phyloP scores from a whole-genome alignment of 2,797 vertebrate genomes.

The Holocentrus rufus region DNA sequence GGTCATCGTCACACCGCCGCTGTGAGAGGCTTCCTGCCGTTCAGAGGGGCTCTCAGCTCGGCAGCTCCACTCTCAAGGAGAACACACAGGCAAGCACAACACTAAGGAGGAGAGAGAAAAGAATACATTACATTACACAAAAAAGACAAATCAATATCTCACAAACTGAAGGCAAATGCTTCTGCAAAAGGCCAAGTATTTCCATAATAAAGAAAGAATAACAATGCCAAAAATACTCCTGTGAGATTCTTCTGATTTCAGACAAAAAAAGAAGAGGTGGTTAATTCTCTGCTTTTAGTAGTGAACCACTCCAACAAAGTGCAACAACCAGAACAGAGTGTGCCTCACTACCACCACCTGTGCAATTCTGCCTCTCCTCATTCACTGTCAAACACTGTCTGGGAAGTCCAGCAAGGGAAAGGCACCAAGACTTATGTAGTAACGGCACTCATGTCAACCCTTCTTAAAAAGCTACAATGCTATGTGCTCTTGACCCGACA shows the following conservation, averaged over 20 bases:
- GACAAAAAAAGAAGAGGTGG: not conserved
- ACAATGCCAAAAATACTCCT: not conserved
- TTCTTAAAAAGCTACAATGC: conserved; percentile 19
- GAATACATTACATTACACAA: not conserved
- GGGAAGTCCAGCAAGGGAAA: not conserved
- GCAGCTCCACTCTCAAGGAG: conserved; percentile 73
- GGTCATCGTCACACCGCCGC: conserved; percentile 88
- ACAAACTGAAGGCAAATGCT: not conserved
- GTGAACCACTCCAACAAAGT: not conserved
- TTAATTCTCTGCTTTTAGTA: conserved; percentile 5
- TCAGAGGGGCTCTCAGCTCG: conserved; percentile 74
- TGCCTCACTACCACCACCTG: conserved; percentile 21
- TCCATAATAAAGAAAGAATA: not conserved
- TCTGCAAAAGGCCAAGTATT: not conserved
- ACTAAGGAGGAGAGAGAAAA: conserved; percentile 43
- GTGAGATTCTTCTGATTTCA: not conserved
- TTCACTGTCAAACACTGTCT: conserved; percentile 22
- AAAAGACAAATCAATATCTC: conserved; percentile 3
- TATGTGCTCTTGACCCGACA: conserved; percentile 20
- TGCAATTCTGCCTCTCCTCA: not conserved
- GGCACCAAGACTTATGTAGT: not conserved
- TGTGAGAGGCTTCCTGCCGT: conserved; percentile 71
- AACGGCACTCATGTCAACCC: not conserved
- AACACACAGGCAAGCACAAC: conserved; percentile 68
- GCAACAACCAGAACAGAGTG: conserved; percentile 7